Conservation (phyloP, 1,140 invertebrate genomes). For the Trichoplusia ni region DNA sequence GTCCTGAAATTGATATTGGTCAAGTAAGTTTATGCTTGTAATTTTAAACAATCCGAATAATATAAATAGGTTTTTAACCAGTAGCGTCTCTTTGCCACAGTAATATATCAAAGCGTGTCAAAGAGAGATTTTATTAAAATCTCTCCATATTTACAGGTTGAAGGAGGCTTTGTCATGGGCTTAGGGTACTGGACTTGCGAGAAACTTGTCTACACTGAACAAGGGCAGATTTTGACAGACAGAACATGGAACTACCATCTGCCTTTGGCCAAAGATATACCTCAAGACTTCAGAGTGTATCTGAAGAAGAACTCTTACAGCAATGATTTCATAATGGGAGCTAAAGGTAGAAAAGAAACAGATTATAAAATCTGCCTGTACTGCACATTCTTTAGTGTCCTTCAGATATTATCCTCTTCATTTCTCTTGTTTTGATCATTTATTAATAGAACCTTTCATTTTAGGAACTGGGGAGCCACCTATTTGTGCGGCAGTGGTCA, state of each 20-base stretch:
- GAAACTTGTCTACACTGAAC: slow-evolving; percentile 85
- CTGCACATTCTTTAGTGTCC: no score
- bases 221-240: slow-evolving; percentile 86
- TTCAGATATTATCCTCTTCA: no score
- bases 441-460: no score
- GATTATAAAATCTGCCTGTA: no score
- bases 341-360: slow-evolving; percentile 84
- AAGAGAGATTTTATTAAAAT: no score
- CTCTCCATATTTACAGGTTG: slow-evolving; percentile 70
- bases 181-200: slow-evolving; percentile 90
- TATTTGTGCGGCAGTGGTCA: no score
- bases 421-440: no score
- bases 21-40: slow-evolving; percentile 83
- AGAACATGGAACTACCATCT: slow-evolving; percentile 92
- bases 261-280: slow-evolving; percentile 90
- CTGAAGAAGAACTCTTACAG: slow-evolving; percentile 87
- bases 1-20: slow-evolving; percentile 90
- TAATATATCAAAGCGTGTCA: no score
- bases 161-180: slow-evolving; percentile 93
- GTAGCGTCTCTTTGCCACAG: no score
- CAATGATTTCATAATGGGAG: slow-evolving; percentile 85
- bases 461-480: no score
- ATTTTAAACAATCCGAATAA: neutral
- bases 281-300: slow-evolving; percentile 89
- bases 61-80: neutral